These are phyloP conservation scores for Lucilia cuprina DNA, from an alignment of 1,140 invertebrate species.

Conservation along the genomic window DNA sequence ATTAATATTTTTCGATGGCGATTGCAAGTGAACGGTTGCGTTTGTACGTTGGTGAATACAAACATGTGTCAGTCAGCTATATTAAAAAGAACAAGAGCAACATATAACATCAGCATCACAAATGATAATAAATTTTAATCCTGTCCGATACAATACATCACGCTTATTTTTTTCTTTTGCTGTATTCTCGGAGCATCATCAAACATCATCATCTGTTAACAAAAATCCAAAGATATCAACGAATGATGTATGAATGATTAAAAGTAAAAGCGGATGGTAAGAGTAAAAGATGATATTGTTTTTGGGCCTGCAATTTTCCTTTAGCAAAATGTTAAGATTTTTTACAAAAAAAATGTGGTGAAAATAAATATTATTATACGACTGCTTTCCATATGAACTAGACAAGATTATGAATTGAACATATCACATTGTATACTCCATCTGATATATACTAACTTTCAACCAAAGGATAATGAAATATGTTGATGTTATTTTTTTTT, in stretches of 20 bases:
- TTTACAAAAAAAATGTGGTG: too few relatives aligned
- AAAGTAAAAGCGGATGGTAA: background rate
- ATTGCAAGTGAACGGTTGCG: background rate
- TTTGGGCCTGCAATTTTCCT: background rate
- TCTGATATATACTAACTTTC: too few relatives aligned
- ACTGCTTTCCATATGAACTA: too few relatives aligned
- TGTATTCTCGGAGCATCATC: background rate
- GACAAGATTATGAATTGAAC: too few relatives aligned
- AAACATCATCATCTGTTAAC: background rate
- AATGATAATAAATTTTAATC: slow-evolving; percentile 9
- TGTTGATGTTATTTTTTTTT: too few relatives aligned
- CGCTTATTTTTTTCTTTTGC: background rate
- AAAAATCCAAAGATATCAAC: background rate
- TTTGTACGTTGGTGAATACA: background rate
- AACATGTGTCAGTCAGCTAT: background rate
- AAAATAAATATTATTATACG: too few relatives aligned
- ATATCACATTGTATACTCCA: too few relatives aligned
- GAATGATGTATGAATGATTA: background rate
- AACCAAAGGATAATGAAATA: too few relatives aligned
- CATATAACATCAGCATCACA: background rate
- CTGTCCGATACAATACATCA: background rate
- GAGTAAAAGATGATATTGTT: background rate
- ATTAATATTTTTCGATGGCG: background rate
- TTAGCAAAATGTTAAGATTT: background rate
- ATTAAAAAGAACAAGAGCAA: background rate